Evolutionary conservation across 2,113 vertebrate genomes (phyloP), one percentile per base, ranked within the genome.

Genomic region (Rousettus leschenaultii): DNA sequence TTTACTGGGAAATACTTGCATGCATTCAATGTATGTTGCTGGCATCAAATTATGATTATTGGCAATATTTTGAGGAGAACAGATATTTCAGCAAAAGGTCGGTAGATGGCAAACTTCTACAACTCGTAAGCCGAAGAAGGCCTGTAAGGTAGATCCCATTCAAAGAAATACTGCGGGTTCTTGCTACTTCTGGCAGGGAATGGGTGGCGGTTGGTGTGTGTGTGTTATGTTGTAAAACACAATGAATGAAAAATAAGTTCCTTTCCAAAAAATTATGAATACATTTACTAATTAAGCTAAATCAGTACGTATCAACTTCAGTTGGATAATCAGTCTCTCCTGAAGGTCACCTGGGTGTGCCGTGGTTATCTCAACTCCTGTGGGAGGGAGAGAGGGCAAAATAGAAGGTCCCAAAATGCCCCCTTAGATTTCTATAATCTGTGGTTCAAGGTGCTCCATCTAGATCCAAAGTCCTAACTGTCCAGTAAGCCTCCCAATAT

Each of bases 41-140:
- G 43, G 12, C 19, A 2, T 26, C 7, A n/a, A 65, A 55, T 43
- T 78, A 61, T 63, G 51, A 63, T 26, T n/a, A 14, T 63, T 73
- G 68, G 26, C 38, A 70, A 8, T 12, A 33, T 80, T 92, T 95
- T 70, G n/a, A 40, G 48, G 53, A 84, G 68, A 86, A 7, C 14
- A 92, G 79, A 15, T 70, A 82, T 61, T 94, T 96, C 74, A 91
- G 78, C 12, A 12, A 78, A 94, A 91, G 70, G 53, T 85, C 86
- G 80, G 86, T 70, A 95, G 96, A 68, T 94, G 94, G 89, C 82
- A 93, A 82, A 78, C 63, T 92, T 96, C 33, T 84, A 82, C 90
- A 89, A 43, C 16, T 21, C 33, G 74, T 75, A 51, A 22, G 33
- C 0, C 28, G 63, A 87, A 38, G 48, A 65, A 84, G 40, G 12